Base-by-base conservation (phyloP, 2,888 invertebrate species). In the Chrysodeixis includens region DNA sequence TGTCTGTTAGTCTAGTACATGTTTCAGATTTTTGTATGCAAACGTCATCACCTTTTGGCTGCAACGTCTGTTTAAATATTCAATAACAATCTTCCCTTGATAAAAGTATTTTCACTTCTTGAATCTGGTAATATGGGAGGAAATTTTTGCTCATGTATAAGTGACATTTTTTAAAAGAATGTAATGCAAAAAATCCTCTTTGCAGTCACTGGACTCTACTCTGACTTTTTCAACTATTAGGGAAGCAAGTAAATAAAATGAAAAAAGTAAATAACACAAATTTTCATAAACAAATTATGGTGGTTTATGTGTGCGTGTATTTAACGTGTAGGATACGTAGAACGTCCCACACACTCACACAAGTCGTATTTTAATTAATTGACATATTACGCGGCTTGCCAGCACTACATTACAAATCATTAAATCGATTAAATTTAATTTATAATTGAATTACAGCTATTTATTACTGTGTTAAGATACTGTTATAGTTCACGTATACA, bases 301-400 rank as follows among this genome's bases (percentile, higher is more conserved):
- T n/a, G n/a, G n/a, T n/a, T n/a, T 18, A 18, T 46, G 16, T 46
- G 9, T 46, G 6, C 8, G 44, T 46, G 16, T 16, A 44, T 44
- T 16, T 7, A 14, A 3, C 16, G n/a, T n/a, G 16, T 44, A 16
- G n/a, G 8, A 0, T 16, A 44, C n/a, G 44, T 46, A 9, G 8
- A 54, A 40, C 8, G 9, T 58, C 14, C 18, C 52, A 35, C 58
- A 58, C 26, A 30, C 40, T 53, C 30, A 14, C 30, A 26, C 26
- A n/a, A 71, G 49, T 53, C 66, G 56, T 74, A 71, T 51, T 71
- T 61, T 52, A 52, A 63, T 63, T 66, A 63, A 71, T 60, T 76
- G 76, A 51, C 60, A 53, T 58, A 66, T 66, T 56, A 51, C 46
- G 62, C 44, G 46, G 40, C 57, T 66, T 56, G 76, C 66, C 76